A percentile compares a stretch with the other conserved stretches of the same genome.
Conservation (phyloP, 2,888 invertebrate species). For the Agonopterix alstromeriana region DNA sequence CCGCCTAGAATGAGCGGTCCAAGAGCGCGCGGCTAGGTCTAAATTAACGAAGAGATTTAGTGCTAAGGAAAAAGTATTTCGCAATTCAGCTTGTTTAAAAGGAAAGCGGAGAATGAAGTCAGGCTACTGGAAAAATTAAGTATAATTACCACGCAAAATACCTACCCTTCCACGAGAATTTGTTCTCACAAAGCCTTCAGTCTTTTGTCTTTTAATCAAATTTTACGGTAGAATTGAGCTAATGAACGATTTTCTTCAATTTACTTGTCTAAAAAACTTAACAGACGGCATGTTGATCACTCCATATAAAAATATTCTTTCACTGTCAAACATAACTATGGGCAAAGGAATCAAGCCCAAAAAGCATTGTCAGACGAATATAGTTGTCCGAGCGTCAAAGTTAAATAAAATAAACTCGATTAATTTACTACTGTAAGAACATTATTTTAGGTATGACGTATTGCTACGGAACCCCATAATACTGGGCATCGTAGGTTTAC, state of each 20-base stretch:
- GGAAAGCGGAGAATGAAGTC: slow-evolving; percentile 10
- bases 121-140: slow-evolving; percentile 16
- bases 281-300: neutral
- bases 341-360: neutral
- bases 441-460: too few relatives aligned
- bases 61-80: slow-evolving; percentile 20
- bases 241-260: neutral
- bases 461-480: too few relatives aligned
- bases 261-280: neutral
- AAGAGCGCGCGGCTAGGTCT: slow-evolving; percentile 17
- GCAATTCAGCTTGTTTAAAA: slow-evolving; percentile 18
- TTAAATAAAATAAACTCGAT: too few relatives aligned
- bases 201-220: slow-evolving; percentile 2
- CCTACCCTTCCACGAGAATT: neutral
- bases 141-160: slow-evolving; percentile 19
- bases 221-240: neutral
- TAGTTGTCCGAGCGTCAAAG: too few relatives aligned
- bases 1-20: slow-evolving; percentile 13
- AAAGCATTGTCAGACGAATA: too few relatives aligned
- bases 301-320: neutral
- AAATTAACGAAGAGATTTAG: slow-evolving; percentile 32
- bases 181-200: slow-evolving; percentile 4
- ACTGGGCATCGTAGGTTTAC: too few relatives aligned
- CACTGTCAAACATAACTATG: neutral
- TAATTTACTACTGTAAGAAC: too few relatives aligned